A percentile compares a stretch with the other conserved stretches of the same genome.
Evolutionary conservation across 1,140 invertebrate genomes (phyloP).

Genomic region (Sycophila sp.): DNA sequence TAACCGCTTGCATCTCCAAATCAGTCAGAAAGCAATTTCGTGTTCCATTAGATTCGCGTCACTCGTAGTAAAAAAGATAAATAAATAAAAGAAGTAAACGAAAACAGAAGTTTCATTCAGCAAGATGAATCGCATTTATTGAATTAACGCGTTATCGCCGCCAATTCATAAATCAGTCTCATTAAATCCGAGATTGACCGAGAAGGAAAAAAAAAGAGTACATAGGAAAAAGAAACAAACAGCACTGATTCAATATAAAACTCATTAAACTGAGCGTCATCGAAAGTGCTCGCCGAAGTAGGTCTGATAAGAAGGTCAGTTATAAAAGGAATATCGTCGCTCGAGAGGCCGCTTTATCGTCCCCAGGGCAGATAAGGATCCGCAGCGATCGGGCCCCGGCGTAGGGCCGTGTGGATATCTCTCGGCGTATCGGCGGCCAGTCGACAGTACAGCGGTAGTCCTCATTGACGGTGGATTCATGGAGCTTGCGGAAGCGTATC

Average conservation of each 20-base stretch:
- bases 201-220: too few species aligned
- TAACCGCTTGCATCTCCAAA: neutral
- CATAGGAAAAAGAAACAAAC: too few species aligned
- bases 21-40: too few species aligned
- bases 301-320: constrained; percentile 14
- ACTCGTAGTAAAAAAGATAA: too few species aligned
- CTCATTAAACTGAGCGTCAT: constrained; percentile 6
- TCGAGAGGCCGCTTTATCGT: constrained; percentile 3
- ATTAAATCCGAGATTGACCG: neutral
- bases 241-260: too few species aligned
- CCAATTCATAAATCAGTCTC: constrained; percentile 4
- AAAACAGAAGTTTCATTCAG: too few species aligned
- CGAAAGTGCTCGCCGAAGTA: constrained; percentile 13
- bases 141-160: too few species aligned
- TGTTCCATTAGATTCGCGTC: too few species aligned
- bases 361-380: constrained; percentile 9
- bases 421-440: neutral
- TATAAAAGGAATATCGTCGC: neutral
- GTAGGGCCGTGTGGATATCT: neutral
- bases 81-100: too few species aligned
- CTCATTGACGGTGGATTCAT: neutral
- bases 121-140: too few species aligned
- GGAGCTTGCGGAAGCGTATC: neutral
- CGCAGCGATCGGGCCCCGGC: neutral
- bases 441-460: neutral